Evolutionary conservation across 2,113 vertebrate genomes (phyloP).

Genomic region (Turdus rufiventris): DNA sequence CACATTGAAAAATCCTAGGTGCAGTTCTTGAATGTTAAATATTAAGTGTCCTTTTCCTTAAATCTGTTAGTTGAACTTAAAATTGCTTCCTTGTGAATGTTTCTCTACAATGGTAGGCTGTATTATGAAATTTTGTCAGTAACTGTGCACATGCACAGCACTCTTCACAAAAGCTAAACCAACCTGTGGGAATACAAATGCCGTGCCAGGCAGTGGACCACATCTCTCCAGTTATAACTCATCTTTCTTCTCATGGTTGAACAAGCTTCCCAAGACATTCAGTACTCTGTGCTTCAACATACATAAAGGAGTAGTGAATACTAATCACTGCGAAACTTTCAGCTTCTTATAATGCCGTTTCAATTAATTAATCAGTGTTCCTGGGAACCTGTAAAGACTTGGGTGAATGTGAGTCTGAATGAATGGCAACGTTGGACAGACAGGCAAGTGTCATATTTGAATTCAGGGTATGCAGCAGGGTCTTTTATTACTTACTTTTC

Average conservation of each 20-base stretch:
- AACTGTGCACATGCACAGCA: background rate
- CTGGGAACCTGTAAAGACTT: background rate
- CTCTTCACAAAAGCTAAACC: background rate
- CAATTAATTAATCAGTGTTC: background rate
- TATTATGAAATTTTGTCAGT: background rate
- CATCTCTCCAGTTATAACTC: background rate
- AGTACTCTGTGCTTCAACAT: background rate
- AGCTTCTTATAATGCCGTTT: background rate
- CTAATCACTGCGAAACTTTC: background rate
- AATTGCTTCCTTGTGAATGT: background rate
- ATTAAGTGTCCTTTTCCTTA: background rate
- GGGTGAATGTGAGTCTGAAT: background rate
- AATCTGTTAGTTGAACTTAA: background rate
- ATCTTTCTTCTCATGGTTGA: background rate
- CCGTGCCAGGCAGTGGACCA: background rate
- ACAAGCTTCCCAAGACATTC: background rate
- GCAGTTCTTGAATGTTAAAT: background rate
- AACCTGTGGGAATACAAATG: background rate
- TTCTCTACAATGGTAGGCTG: background rate
- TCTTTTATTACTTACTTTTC: background rate
- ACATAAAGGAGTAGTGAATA: background rate
- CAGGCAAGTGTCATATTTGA: background rate
- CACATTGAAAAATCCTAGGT: background rate
- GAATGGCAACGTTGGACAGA: background rate
- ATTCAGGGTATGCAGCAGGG: background rate